A percentile compares a stretch with the other conserved stretches of the same genome.
These are phyloP conservation scores for Scrobipalpa atriplicella DNA, from an alignment of 2,888 invertebrate genomes.

Conservation along the genomic window DNA sequence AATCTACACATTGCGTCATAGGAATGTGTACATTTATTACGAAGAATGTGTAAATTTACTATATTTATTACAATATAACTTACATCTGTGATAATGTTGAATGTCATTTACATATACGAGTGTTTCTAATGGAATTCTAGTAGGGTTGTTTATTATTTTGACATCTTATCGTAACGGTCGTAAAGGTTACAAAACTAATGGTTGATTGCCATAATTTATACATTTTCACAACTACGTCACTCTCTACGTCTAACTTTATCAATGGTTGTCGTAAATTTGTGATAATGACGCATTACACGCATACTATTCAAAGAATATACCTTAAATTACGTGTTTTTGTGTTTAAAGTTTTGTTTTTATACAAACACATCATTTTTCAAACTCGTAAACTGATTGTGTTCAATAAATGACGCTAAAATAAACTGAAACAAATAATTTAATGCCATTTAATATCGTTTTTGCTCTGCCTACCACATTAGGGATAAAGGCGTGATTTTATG, in stretches of 20 bases:
- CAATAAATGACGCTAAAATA: no score
- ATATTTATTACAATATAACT: slow-evolving; percentile 36
- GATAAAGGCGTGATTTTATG: no score
- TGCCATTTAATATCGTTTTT: no score
- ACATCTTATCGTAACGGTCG: slow-evolving; percentile 2
- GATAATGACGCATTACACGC: no score
- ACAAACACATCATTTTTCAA: no score
- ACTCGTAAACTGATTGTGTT: no score
- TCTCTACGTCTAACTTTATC: slow-evolving; percentile 29
- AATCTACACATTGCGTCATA: slow-evolving; percentile 44
- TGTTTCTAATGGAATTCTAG: slow-evolving; percentile 8
- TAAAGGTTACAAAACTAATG: neutral
- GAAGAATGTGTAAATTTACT: slow-evolving; percentile 18
- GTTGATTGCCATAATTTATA: neutral
- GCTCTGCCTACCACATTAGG: no score
- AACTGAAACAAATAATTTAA: no score
- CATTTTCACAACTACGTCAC: slow-evolving; percentile 30
- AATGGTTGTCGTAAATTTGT: neutral
- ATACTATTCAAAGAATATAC: no score
- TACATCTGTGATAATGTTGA: slow-evolving; percentile 38
- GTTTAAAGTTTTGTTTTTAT: no score
- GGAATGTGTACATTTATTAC: slow-evolving; percentile 34
- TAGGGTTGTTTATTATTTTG: slow-evolving; percentile 16
- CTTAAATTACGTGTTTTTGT: no score
- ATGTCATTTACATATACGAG: slow-evolving; percentile 32